Conservation (phyloP, 1,140 invertebrate species). For the Samia ricini region DNA sequence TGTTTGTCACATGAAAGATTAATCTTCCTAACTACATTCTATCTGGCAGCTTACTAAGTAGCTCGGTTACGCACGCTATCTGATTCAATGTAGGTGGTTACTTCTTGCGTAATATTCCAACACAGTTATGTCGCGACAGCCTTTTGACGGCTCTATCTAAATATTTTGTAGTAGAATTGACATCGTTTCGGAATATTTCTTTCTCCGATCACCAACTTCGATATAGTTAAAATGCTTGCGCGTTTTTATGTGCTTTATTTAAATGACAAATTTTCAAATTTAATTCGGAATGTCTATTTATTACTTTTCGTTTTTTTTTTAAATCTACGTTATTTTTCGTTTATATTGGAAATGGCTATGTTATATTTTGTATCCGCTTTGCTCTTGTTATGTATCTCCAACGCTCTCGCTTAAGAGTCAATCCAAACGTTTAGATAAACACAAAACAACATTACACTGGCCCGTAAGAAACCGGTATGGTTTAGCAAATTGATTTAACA, state of each 20-base stretch:
- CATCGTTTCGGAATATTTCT: background rate
- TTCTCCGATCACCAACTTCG: background rate
- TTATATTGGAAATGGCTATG: too few relatives aligned
- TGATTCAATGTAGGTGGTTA: slow-evolving; percentile 31
- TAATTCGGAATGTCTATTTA: background rate
- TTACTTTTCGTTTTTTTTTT: too few relatives aligned
- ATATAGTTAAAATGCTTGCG: background rate
- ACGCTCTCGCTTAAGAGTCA: background rate
- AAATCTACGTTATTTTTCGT: too few relatives aligned
- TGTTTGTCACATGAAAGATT: slow-evolving; percentile 32
- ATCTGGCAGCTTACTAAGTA: slow-evolving; percentile 34
- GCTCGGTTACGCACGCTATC: slow-evolving; percentile 33
- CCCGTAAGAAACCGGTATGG: slow-evolving; percentile 30
- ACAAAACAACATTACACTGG: background rate
- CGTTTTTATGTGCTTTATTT: background rate
- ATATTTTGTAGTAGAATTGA: background rate
- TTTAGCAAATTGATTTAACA: slow-evolving; percentile 57
- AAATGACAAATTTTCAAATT: background rate
- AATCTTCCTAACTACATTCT: slow-evolving; percentile 16
- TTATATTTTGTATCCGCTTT: too few relatives aligned
- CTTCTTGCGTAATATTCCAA: slow-evolving; percentile 6
- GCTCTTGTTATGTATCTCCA: background rate
- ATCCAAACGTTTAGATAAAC: background rate
- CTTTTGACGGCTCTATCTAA: slow-evolving; percentile 13
- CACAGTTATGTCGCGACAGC: slow-evolving; percentile 4